Evolutionary conservation across 2,888 invertebrate species (phyloP).

Genomic region (Caenorhabditis wallacei): DNA sequence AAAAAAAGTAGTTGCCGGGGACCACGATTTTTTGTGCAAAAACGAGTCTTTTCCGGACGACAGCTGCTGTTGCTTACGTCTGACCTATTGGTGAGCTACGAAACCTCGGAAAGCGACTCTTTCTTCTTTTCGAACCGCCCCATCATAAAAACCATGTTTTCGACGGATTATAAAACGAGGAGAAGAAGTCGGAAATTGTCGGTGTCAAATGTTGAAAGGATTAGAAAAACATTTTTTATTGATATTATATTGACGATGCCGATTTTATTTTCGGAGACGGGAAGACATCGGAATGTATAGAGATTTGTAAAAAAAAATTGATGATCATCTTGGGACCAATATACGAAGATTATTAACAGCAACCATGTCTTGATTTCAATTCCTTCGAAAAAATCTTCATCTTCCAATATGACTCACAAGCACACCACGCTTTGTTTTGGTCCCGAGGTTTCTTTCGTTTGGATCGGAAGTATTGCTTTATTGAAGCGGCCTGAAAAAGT

Average conservation of each 20-base stretch:
- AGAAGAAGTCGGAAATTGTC: neutral
- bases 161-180: conserved; percentile 27
- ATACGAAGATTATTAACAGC: neutral
- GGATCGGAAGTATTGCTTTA: neutral
- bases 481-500: neutral
- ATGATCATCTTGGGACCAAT: no score
- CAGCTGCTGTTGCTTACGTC: conserved; percentile 33
- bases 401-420: conserved; percentile 55
- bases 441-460: conserved; percentile 2
- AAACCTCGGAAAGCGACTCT: conserved; percentile 6
- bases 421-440: conserved; percentile 42
- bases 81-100: conserved; percentile 26
- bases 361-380: conserved; percentile 15
- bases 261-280: neutral
- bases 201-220: conserved; percentile 21
- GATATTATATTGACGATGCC: conserved; percentile 11
- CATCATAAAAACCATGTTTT: conserved; percentile 28
- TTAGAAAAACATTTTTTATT: neutral
- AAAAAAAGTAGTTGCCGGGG: conserved; percentile 10
- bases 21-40: conserved; percentile 1
- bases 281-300: neutral
- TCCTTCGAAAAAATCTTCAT: conserved; percentile 24
- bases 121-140: neutral
- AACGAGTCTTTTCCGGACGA: no score
- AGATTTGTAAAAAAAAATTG: neutral